Base-by-base conservation (phyloP, 2,888 invertebrate genomes). In the Pseudanteris insignis region DNA sequence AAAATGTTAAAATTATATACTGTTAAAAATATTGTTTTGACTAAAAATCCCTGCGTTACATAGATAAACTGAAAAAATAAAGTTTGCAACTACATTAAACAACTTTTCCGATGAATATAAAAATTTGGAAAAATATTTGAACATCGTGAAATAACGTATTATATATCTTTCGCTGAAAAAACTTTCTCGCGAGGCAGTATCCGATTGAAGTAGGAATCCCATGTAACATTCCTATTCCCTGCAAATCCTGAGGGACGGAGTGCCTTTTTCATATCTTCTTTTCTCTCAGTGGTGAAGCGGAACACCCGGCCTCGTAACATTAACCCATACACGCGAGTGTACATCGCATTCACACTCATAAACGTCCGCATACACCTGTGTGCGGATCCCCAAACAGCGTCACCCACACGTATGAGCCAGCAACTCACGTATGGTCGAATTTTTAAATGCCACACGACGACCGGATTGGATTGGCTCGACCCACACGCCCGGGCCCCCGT, bases 181-280 rank as follows among this genome's bases (percentile, higher is more conserved):
- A 47, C 24, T 48, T 53, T 21, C 54, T 34, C 41, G 29, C 60
- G 53, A 47, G 53, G 53, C 53, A 34, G 24, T 53, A 60, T 54
- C 44, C 44, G 54, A 54, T 55, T 50, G 50, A 55, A 37, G 24
- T 41, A 41, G 48, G 38, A 43, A 53, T 46, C 33, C 47, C 34
- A 12, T 30, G 57, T 57, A 51, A 51, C 55, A 57, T 46, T 62
- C 41, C 51, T 34, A 62, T 62, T 57, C 51, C 26, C 51, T 51
- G 57, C 55, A 51, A 51, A 47, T 38, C 55, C 50, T 33, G 36
- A 44, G 62, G 51, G 55, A 57, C 47, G 40, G 41, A 57, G 43
- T 14, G 40, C 33, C 48, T 37, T 34, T 54, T 43, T 34, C 53
- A 24, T 43, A 29, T 53, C 47, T 8, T 21, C 41, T 43, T 50